Evolutionary conservation across 2,888 invertebrate species (phyloP).

Genomic region (Nephrotoma flavescens): DNA sequence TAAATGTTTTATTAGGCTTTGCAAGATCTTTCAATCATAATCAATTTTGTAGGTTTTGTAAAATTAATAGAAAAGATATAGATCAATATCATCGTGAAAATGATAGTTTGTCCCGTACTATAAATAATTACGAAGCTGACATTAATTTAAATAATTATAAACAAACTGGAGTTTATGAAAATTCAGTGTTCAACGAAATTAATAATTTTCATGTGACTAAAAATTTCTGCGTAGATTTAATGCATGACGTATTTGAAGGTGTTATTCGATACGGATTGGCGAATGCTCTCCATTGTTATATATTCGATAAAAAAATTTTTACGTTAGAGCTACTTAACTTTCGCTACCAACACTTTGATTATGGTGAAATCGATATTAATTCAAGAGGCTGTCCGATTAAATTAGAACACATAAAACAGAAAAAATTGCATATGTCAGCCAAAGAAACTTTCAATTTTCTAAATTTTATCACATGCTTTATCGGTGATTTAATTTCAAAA

Average conservation of each 20-base stretch:
- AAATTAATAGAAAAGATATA: slow-evolving; percentile 7
- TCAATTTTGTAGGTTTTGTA: slow-evolving; percentile 7
- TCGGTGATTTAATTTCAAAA: too few species aligned
- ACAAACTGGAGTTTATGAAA: slow-evolving; percentile 1
- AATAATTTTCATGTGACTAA: slow-evolving; percentile 4
- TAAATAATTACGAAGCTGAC: slow-evolving; percentile 2
- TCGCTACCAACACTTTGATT: neutral
- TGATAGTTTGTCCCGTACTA: slow-evolving; percentile 9
- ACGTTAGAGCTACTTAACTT: slow-evolving; percentile 10
- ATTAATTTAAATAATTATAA: slow-evolving; percentile 7
- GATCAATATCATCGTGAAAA: slow-evolving; percentile 6
- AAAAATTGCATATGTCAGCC: too few species aligned
- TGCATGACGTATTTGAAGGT: slow-evolving; percentile 15
- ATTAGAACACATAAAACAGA: too few species aligned
- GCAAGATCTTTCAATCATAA: slow-evolving; percentile 10
- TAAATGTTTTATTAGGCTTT: neutral
- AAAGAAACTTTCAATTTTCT: too few species aligned
- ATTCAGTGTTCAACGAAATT: neutral
- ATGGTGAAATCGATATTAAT: slow-evolving; percentile 2
- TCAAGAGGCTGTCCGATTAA: slow-evolving; percentile 12
- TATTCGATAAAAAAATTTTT: slow-evolving; percentile 10
- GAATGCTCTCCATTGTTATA: slow-evolving; percentile 12
- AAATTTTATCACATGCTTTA: too few species aligned
- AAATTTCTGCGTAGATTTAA: slow-evolving; percentile 9
- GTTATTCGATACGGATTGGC: slow-evolving; percentile 12